phyloP scores from a whole-genome alignment of 2,888 invertebrate genomes.

The Rhabditoides inermis region DNA sequence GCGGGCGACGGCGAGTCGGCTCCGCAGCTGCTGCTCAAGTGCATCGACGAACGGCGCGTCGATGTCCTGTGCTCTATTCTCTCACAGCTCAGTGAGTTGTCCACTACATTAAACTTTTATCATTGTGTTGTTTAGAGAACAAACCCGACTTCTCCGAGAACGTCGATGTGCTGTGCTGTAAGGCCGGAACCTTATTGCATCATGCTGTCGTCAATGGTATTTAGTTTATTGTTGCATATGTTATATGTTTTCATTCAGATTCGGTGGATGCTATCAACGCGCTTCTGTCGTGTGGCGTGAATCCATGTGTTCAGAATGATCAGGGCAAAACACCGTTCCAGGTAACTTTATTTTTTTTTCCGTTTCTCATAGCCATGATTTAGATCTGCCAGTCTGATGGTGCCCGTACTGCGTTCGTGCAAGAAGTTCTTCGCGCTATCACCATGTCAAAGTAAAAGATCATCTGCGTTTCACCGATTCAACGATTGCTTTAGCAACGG shows the following conservation, averaged over 20 bases:
- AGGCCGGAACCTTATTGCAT: conserved; percentile 54
- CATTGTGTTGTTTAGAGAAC: conserved; percentile 18
- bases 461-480: no score
- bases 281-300: conserved; percentile 61
- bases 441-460: conserved; percentile 64
- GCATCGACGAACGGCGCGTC: conserved; percentile 35
- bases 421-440: conserved; percentile 62
- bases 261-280: conserved; percentile 58
- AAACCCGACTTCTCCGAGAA: conserved; percentile 26
- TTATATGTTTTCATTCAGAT: conserved; percentile 18
- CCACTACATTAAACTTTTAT: no score
- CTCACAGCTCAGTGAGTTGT: conserved; percentile 30
- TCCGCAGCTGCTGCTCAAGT: conserved; percentile 21
- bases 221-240: neutral
- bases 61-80: conserved; percentile 42
- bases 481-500: conserved; percentile 56
- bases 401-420: conserved; percentile 60
- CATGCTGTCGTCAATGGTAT: conserved; percentile 35
- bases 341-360: conserved; percentile 52
- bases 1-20: conserved; percentile 5
- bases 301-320: conserved; percentile 60
- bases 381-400: conserved; percentile 47
- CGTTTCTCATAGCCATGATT: neutral
- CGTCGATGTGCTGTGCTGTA: conserved; percentile 38
- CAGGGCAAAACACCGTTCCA: conserved; percentile 61